These are phyloP conservation scores for Caenorhabditis brenneri DNA, from an alignment of 1,140 invertebrate species.

Conservation along the genomic window DNA sequence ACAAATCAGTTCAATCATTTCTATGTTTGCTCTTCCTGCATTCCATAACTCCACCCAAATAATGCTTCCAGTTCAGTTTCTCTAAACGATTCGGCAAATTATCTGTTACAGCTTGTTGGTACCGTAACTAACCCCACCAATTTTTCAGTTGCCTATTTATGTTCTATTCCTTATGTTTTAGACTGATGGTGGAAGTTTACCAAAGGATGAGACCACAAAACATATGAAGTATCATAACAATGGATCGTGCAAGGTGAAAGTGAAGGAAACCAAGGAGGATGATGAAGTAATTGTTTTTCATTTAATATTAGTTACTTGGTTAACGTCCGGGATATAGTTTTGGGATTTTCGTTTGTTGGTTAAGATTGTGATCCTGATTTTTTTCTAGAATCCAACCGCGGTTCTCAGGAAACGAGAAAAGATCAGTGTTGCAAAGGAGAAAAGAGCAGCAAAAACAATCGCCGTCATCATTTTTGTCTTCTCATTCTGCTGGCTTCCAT, in stretches of 20 bases:
- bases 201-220: slow-evolving; percentile 37
- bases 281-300: slow-evolving; percentile 40
- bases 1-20: too few species aligned
- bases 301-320: neutral
- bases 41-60: too few species aligned
- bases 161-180: neutral
- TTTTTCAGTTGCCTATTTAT: neutral
- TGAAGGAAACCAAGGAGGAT: slow-evolving; percentile 33
- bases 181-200: neutral
- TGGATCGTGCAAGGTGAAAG: slow-evolving; percentile 37
- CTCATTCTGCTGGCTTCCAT: slow-evolving; percentile 77
- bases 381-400: slow-evolving; percentile 58
- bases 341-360: neutral
- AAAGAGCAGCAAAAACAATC: slow-evolving; percentile 77
- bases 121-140: neutral
- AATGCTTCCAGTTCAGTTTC: neutral
- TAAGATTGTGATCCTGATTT: too few species aligned
- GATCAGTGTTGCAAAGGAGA: slow-evolving; percentile 74
- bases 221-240: slow-evolving; percentile 39
- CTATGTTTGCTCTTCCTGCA: too few species aligned
- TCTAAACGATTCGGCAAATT: neutral
- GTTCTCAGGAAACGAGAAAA: slow-evolving; percentile 67
- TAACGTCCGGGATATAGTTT: neutral
- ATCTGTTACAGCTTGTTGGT: neutral
- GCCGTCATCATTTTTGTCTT: slow-evolving; percentile 78